Percentiles rank a stretch among this genome's conserved stretches.
These are phyloP conservation scores for Drosophila kohkoa DNA, from an alignment of 1,140 invertebrate genomes.

Conservation along the genomic window DNA sequence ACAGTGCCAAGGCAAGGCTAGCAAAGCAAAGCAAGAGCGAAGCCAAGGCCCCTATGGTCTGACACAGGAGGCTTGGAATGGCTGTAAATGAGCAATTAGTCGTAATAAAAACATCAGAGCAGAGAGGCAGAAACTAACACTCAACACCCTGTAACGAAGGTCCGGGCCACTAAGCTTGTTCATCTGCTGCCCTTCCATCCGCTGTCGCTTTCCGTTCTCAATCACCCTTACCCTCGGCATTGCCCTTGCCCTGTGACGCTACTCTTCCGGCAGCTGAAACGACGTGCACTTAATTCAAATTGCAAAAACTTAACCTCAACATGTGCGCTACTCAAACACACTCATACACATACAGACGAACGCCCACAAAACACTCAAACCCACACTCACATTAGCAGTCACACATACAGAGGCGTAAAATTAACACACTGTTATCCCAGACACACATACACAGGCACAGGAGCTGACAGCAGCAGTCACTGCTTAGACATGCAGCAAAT, in stretches of 20 bases:
- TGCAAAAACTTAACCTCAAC: constrained; percentile 68
- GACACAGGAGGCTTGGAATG: background rate
- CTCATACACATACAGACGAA: constrained; percentile 5
- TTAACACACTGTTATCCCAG: constrained; percentile 72
- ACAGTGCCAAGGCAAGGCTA: background rate
- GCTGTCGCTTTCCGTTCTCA: background rate
- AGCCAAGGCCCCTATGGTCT: too few relatives aligned
- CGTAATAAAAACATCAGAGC: constrained; percentile 71
- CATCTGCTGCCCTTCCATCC: background rate
- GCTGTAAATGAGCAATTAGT: constrained; percentile 79
- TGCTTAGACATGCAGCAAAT: constrained; percentile 74
- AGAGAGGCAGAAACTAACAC: constrained; percentile 43
- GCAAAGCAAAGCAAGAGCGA: too few relatives aligned
- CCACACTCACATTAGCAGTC: background rate
- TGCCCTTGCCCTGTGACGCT: too few relatives aligned
- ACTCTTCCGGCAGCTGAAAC: constrained; percentile 25
- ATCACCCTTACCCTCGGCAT: too few relatives aligned
- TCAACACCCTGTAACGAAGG: constrained; percentile 32
- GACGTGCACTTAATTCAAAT: constrained; percentile 78
- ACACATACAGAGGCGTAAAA: constrained; percentile 56
- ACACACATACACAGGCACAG: constrained; percentile 5
- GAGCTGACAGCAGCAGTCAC: constrained; percentile 14
- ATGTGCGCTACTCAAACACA: constrained; percentile 40
- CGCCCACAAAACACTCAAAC: background rate
- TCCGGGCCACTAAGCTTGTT: constrained; percentile 9